Evolutionary conservation across 2,888 invertebrate species (phyloP), one percentile per base, ranked within the genome.

Genomic region (Sabellastarte sp.): DNA sequence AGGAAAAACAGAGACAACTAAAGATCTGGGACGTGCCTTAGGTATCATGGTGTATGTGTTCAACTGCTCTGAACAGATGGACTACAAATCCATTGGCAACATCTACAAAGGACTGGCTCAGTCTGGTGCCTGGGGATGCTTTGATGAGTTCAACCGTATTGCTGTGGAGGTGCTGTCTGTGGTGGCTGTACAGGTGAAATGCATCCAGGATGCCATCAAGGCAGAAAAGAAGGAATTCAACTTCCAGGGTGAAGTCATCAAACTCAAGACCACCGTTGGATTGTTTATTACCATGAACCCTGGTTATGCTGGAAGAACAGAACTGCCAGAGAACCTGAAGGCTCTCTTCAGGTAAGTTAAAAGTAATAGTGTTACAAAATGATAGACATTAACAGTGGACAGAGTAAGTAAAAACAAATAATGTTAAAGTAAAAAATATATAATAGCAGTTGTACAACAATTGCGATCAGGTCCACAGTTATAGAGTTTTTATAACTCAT

Each of bases 231-330:
- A 88, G 2, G 88, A 87, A 60, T 96, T 97, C 75, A 93, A 94
- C 84, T 95, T 97, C 80, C 92, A 95, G 91, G 96, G 96, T 0
- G 95, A 96, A 85, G 90, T 88, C 59, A 96, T 97, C 73, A 88
- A 88, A 0, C 85, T 96, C 67, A 90, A 90, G 10, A 89, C 92
- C 4, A 90, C 92, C 0, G 95, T 96, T 4, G 95, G 96, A 2
- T 92, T 96, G 76, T 97, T 97, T 76, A 96, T 97, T 63, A 97
- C 97, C 1, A 96, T 97, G 96, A 96, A 96, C 87, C 96, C 96
- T 0, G 96, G 95, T 15, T 97, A 96, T 80, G 96, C 96, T 2
- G 97, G 96, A 0, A 88, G 96, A 76, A 84, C 84, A 24, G 84
- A 84, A 68, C 71, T 84, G 66, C 84, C 84, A 50, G 83, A 84